Evolutionary conservation across 2,888 invertebrate genomes (phyloP).

Genomic region (Pantelozetes paolii): DNA sequence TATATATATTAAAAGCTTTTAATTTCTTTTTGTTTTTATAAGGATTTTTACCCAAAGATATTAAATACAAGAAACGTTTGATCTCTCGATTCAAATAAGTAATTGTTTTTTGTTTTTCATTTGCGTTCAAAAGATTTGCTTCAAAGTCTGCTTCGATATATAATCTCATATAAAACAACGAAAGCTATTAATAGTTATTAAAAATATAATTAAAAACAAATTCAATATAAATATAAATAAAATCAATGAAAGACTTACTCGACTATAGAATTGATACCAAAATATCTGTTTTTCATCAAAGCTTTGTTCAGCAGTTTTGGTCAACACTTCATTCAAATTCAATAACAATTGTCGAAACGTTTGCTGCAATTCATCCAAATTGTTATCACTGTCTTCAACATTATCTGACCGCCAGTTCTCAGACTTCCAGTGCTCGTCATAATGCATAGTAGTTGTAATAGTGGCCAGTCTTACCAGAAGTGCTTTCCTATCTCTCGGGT

Average conservation of each 20-base stretch:
- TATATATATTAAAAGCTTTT: too few species aligned
- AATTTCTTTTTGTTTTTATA: too few species aligned
- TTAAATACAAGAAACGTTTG: background rate
- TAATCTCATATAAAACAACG: background rate
- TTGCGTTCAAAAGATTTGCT: background rate
- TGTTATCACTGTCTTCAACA: background rate
- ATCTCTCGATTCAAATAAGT: background rate
- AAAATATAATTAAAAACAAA: background rate
- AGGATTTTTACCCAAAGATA: background rate
- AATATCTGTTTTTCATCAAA: background rate
- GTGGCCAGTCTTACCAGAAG: background rate
- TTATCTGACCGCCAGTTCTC: background rate
- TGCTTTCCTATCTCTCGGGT: background rate
- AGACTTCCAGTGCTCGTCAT: slow-evolving; percentile 4
- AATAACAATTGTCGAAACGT: background rate
- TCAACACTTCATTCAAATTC: background rate
- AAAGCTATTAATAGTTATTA: background rate
- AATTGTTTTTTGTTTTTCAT: background rate
- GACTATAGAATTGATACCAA: slow-evolving; percentile 17
- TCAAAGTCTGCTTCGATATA: slow-evolving; percentile 12
- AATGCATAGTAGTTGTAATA: background rate
- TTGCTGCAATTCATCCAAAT: background rate
- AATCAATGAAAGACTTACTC: background rate
- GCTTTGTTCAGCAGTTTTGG: background rate
- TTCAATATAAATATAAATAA: background rate